Conservation (phyloP, 35 echinoderm and acorn worm species). For the Lytechinus pictus region DNA sequence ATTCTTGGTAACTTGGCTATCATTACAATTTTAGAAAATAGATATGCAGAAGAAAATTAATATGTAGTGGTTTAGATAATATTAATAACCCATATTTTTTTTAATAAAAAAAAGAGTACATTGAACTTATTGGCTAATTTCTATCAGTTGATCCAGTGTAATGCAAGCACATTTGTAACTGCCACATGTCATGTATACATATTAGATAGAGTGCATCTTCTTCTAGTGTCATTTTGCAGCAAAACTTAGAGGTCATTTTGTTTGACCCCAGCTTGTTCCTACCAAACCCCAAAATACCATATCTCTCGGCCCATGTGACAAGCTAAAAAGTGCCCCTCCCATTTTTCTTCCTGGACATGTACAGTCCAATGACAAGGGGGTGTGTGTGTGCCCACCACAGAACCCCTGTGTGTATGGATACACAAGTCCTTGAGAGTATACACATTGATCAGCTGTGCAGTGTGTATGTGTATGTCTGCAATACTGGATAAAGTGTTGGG, state of each 20-base stretch:
- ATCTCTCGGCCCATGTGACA: not conserved
- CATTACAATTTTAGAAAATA: not conserved
- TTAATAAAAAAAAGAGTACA: not conserved
- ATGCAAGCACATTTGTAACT: not conserved
- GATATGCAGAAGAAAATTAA: not conserved
- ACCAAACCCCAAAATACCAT: not conserved
- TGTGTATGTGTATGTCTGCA: not conserved
- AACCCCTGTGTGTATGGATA: not conserved
- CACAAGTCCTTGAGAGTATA: not conserved
- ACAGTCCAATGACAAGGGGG: not conserved
- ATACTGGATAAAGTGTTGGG: no score
- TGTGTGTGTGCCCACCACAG: not conserved
- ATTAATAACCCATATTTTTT: no score
- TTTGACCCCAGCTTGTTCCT: not conserved
- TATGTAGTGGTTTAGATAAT: not conserved
- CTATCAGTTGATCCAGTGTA: not conserved
- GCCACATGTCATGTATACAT: not conserved
- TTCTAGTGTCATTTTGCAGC: not conserved
- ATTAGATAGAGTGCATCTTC: not conserved
- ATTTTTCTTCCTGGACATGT: not conserved
- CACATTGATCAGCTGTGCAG: not conserved
- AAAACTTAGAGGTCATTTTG: not conserved
- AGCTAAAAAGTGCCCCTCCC: conserved; percentile 8
- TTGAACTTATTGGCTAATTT: not conserved
- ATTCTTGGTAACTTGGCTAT: no score